Evolutionary conservation across 2,888 invertebrate genomes (phyloP), one percentile per base, ranked within the genome.

Genomic region (Erpobdella octoculata): DNA sequence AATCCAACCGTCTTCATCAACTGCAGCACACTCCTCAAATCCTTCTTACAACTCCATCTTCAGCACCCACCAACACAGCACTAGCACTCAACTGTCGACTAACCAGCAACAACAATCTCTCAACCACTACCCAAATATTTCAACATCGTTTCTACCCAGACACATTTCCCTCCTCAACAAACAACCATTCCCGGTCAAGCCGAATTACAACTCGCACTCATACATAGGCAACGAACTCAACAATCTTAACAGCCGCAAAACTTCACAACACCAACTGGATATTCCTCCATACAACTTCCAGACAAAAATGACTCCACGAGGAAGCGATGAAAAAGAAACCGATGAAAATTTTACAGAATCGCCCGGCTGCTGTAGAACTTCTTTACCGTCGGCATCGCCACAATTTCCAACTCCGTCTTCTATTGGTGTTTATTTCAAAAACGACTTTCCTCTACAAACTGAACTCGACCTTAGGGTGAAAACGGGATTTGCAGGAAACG

Each of bases 111-210:
- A 62, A 8, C 62, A 62, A n/a, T 35, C 37, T 28, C 25, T 67
- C 25, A 28, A 21, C 9, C 46, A 21, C 48, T 67, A 38, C 31
- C 35, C 67, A 28, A n/a, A 37, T 28, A 28, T 67, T 41, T 41
- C 67, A 6, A 31, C 67, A 18, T 33, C 46, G 5, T 67, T 46
- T 33, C 28, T 67, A n/a, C 28, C 67, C 67, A 67, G 37, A 21
- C 67, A 67, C 28, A 67, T 67, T n/a, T 67, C 67, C n/a, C 35
- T 67, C 33, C 21, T 67, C n/a, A 67, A 67, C 48, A 67, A 38
- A 28, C 67, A 67, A 41, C 31, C 46, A 21, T 28, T 18, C 33
- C 28, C 28, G 1, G 18, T 46, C 67, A 67, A 38, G 18, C 31
- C 28, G 12, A 15, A 25, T n/a, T 46, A 21, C 46, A 38, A 28